These are phyloP conservation scores for Siderastrea siderea DNA, from an alignment of 92 coral and sea anemone genomes.

Conservation along the genomic window DNA sequence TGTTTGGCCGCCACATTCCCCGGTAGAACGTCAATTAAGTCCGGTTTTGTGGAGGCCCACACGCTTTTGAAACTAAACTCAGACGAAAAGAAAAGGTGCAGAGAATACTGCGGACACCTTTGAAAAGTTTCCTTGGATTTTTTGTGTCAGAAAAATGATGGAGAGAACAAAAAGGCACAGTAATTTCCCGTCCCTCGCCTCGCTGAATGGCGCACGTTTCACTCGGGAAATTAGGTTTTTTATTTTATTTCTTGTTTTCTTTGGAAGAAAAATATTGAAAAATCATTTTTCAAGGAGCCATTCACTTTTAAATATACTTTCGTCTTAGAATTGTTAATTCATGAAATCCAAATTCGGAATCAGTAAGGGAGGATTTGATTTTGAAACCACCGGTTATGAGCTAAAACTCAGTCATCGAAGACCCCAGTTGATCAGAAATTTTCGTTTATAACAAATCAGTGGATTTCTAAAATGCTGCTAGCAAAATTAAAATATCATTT, in stretches of 20 bases:
- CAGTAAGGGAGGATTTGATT: background rate
- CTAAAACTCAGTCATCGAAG: background rate
- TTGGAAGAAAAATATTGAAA: background rate
- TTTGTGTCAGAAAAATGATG: background rate
- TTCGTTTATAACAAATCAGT: conserved; percentile 11
- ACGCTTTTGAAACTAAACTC: background rate
- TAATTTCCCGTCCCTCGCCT: conserved; percentile 1
- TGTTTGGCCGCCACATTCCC: background rate
- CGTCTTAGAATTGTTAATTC: too few relatives aligned
- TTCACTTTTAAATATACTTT: too few relatives aligned
- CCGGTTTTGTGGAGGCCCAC: background rate
- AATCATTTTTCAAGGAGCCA: too few relatives aligned
- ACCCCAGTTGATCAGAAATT: background rate
- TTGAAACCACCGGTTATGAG: background rate
- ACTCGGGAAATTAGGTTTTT: background rate
- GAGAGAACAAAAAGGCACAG: background rate
- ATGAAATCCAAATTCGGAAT: background rate
- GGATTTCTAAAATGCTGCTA: background rate
- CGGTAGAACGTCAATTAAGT: background rate
- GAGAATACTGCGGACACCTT: background rate
- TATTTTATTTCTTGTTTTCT: background rate
- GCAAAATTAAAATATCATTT: background rate
- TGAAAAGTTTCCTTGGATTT: background rate
- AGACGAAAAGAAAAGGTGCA: background rate
- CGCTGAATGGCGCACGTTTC: background rate